Conservation (phyloP, 2,113 vertebrate species). For the Grallaria varia region DNA sequence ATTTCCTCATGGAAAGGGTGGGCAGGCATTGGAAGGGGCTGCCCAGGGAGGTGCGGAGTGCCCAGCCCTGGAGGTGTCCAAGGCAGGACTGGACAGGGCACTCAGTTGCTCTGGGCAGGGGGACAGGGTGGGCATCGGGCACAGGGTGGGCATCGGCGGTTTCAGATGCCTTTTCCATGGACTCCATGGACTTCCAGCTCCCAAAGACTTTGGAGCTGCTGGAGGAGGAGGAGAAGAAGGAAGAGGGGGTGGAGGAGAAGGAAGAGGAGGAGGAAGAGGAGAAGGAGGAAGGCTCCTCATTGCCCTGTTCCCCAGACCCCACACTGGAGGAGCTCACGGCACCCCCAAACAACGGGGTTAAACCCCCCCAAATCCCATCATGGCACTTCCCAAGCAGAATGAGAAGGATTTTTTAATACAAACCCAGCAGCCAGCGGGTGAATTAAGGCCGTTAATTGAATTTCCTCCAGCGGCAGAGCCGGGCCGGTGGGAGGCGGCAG, state of each 20-base stretch:
- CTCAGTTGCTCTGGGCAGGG: neutral
- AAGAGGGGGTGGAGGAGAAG: neutral
- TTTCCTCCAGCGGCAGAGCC: slow-evolving; percentile 64
- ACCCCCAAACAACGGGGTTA: neutral
- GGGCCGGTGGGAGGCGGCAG: slow-evolving; percentile 59
- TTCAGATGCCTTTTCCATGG: neutral
- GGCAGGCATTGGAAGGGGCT: fast-evolving
- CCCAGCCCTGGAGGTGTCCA: neutral
- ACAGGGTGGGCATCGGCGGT: neutral
- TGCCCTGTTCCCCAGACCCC: neutral
- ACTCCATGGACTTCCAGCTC: neutral
- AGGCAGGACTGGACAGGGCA: fast-evolving
- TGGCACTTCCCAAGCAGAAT: neutral
- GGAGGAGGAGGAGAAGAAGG: neutral
- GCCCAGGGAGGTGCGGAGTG: neutral
- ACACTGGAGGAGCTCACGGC: fast-evolving
- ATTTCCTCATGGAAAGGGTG: neutral
- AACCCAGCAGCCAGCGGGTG: slow-evolving; percentile 33
- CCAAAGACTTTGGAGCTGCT: neutral
- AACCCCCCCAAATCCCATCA: neutral
- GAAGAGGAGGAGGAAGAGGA: neutral
- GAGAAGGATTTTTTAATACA: neutral
- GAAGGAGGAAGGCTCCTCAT: neutral
- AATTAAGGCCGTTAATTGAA: slow-evolving; percentile 71
- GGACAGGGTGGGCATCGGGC: too few relatives aligned